A percentile compares a stretch with the other conserved stretches of the same genome.
Conservation (phyloP, 2,888 invertebrate species). For the Erpobdella octoculata region DNA sequence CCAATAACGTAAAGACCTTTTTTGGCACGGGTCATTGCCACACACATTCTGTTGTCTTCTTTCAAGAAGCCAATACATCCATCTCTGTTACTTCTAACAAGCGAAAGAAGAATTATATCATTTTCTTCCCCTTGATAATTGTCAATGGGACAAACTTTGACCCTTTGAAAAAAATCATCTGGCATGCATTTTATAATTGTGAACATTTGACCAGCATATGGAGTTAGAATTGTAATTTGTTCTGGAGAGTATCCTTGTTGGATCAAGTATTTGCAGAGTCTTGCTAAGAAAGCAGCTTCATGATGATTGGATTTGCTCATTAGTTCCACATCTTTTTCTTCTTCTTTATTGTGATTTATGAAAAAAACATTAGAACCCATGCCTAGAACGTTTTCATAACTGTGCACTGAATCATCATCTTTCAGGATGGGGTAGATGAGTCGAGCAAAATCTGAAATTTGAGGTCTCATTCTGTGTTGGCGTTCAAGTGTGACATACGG, state of each 20-base stretch:
- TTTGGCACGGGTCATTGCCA: slow-evolving; percentile 49
- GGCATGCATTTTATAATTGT: slow-evolving; percentile 42
- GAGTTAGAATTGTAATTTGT: slow-evolving; percentile 47
- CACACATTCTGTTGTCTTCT: slow-evolving; percentile 47
- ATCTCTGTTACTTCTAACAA: slow-evolving; percentile 47
- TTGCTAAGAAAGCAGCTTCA: slow-evolving; percentile 45
- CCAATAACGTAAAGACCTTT: slow-evolving; percentile 49
- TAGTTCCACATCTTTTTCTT: slow-evolving; percentile 40
- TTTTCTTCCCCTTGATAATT: slow-evolving; percentile 51
- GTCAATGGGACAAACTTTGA: slow-evolving; percentile 43
- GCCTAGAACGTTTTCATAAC: slow-evolving; percentile 42
- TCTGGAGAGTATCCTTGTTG: slow-evolving; percentile 44
- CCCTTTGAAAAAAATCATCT: slow-evolving; percentile 39
- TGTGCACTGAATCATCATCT: slow-evolving; percentile 41
- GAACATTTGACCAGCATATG: slow-evolving; percentile 48
- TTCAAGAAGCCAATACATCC: slow-evolving; percentile 46
- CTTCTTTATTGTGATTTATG: slow-evolving; percentile 42
- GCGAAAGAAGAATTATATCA: slow-evolving; percentile 48
- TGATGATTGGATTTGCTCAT: slow-evolving; percentile 44
- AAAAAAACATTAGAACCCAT: slow-evolving; percentile 45
- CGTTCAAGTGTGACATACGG: slow-evolving; percentile 59
- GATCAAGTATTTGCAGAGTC: slow-evolving; percentile 44
- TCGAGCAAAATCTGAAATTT: slow-evolving; percentile 43
- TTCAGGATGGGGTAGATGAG: slow-evolving; percentile 44
- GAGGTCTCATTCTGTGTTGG: slow-evolving; percentile 56